Percentiles rank a stretch among this genome's conserved stretches.
phyloP scores from a whole-genome alignment of 1,140 invertebrate genomes.

The Oedothorax gibbosus region DNA sequence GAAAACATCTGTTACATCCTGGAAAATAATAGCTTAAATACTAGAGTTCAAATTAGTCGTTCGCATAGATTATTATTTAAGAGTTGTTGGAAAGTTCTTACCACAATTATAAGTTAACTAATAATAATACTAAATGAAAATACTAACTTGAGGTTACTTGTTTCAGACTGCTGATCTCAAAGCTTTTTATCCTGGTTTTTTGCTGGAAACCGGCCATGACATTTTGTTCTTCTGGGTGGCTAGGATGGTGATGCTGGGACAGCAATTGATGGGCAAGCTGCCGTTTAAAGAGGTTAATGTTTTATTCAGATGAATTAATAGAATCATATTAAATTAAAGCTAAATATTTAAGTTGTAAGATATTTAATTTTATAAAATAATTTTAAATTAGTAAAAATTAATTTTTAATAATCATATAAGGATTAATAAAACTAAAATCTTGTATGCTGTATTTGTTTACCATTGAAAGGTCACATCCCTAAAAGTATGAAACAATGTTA shows the following conservation, averaged over 20 bases:
- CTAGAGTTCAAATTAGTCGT: too few relatives aligned
- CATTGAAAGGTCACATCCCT: too few relatives aligned
- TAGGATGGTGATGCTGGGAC: conserved; percentile 97
- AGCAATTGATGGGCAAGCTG: conserved; percentile 88
- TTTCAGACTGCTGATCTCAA: conserved; percentile 64
- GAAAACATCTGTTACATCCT: too few relatives aligned
- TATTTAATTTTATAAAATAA: neutral
- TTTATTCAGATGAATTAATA: neutral
- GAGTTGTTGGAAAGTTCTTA: too few relatives aligned
- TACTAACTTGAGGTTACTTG: neutral
- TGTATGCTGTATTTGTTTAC: too few relatives aligned
- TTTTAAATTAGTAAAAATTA: neutral
- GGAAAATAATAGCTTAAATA: too few relatives aligned
- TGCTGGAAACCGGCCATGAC: conserved; percentile 98
- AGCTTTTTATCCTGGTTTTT: conserved; percentile 91
- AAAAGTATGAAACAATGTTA: too few relatives aligned
- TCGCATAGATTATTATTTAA: too few relatives aligned
- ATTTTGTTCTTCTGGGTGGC: conserved; percentile 99
- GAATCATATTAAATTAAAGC: neutral
- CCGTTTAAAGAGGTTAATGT: conserved; percentile 83
- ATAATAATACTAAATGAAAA: neutral
- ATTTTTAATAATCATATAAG: too few relatives aligned
- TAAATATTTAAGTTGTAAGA: neutral
- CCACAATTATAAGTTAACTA: too few relatives aligned
- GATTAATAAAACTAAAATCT: too few relatives aligned